A percentile compares a stretch with the other conserved stretches of the same genome.
These are phyloP conservation scores for Strix uralensis DNA, from an alignment of 2,113 vertebrate species.

Conservation along the genomic window DNA sequence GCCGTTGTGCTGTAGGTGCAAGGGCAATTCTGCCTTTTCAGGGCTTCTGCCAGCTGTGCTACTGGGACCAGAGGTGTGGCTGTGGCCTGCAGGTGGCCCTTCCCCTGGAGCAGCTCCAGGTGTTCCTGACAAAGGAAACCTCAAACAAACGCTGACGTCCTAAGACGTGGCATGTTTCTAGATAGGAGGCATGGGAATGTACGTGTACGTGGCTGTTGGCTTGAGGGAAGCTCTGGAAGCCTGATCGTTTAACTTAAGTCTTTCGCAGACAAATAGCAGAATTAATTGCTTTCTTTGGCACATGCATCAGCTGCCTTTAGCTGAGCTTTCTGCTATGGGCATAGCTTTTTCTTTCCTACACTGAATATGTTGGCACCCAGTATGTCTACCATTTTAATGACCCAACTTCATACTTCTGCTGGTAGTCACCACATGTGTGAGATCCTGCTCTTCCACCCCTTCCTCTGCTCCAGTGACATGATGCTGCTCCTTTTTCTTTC, in stretches of 20 bases:
- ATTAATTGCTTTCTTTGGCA: constrained; percentile 15
- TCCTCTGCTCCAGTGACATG: background rate
- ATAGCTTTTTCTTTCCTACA: background rate
- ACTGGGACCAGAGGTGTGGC: background rate
- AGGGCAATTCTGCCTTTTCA: background rate
- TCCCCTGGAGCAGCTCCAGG: background rate
- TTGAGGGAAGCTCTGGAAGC: background rate
- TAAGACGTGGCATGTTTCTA: background rate
- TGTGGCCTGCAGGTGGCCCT: background rate
- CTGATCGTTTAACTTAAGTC: background rate
- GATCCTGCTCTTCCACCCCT: background rate
- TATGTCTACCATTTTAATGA: background rate
- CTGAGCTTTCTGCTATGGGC: background rate
- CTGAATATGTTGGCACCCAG: background rate
- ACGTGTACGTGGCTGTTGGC: background rate
- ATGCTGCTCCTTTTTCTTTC: background rate
- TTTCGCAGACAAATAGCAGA: background rate
- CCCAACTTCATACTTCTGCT: background rate
- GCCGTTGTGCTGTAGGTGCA: background rate
- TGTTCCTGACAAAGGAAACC: background rate
- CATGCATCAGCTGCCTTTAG: background rate
- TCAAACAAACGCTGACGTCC: background rate
- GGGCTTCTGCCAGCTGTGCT: background rate
- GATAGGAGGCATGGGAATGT: background rate
- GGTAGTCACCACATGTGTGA: background rate